These are phyloP conservation scores for Sinohyriopsis cumingii DNA, from an alignment of 2,888 invertebrate genomes.

Conservation along the genomic window DNA sequence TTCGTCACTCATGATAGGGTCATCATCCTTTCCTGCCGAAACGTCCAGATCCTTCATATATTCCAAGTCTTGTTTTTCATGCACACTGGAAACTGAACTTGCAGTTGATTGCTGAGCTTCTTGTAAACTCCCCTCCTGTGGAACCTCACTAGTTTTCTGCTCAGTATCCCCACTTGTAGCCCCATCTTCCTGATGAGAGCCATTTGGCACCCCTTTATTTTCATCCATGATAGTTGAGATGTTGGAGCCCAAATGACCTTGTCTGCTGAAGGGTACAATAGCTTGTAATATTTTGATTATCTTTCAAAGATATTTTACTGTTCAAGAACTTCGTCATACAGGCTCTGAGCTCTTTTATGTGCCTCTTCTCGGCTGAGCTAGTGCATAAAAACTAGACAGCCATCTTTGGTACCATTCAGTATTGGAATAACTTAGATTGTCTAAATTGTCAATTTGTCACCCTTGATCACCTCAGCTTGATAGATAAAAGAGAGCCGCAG, in stretches of 20 bases:
- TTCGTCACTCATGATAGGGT: conserved; percentile 36
- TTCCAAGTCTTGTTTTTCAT: conserved; percentile 11
- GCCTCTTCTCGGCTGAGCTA: too few species aligned
- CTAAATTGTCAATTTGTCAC: too few species aligned
- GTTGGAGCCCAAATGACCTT: background rate
- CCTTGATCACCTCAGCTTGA: too few species aligned
- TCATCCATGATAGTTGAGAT: conserved; percentile 20
- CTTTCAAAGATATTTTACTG: too few species aligned
- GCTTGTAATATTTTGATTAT: too few species aligned
- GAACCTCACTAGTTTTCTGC: conserved; percentile 3
- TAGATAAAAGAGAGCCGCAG: too few species aligned
- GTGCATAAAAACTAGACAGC: too few species aligned
- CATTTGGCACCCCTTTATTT: conserved; percentile 27
- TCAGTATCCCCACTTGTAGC: conserved; percentile 15
- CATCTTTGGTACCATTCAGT: too few species aligned
- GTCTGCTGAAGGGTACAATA: too few species aligned
- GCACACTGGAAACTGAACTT: background rate
- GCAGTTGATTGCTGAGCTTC: background rate
- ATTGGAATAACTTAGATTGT: too few species aligned
- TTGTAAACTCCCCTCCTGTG: conserved; percentile 2
- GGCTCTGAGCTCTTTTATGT: too few species aligned
- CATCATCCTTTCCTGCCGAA: conserved; percentile 6
- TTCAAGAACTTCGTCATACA: too few species aligned
- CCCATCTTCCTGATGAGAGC: conserved; percentile 18
- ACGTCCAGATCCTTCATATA: background rate